These are phyloP conservation scores for Trissolcus brochymenae DNA, from an alignment of 2,888 invertebrate species.

Conservation along the genomic window DNA sequence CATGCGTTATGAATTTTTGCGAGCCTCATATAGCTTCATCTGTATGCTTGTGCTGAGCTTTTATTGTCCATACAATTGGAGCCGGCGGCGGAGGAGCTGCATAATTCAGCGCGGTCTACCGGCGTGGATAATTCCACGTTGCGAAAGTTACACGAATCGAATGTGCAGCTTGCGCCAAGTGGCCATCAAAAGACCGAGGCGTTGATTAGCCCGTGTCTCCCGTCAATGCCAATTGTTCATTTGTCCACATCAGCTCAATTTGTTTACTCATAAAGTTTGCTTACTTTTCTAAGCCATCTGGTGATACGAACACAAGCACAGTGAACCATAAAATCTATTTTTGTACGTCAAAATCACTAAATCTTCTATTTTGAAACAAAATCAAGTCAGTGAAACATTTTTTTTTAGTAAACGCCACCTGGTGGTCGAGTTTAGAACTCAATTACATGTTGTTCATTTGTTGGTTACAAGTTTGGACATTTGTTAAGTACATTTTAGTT, in stretches of 20 bases:
- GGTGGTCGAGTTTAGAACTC: too few species aligned
- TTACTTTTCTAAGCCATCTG: background rate
- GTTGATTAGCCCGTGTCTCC: slow-evolving; percentile 32
- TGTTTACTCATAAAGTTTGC: too few species aligned
- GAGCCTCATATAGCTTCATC: slow-evolving; percentile 38
- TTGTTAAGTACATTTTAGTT: too few species aligned
- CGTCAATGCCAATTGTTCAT: background rate
- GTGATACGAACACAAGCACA: background rate
- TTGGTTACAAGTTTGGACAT: too few species aligned
- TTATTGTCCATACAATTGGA: slow-evolving; percentile 55
- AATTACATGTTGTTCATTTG: background rate
- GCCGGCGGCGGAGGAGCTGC: slow-evolving; percentile 37
- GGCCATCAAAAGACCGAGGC: slow-evolving; percentile 23
- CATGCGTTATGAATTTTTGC: slow-evolving; percentile 52
- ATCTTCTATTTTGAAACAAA: too few species aligned
- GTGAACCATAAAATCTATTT: too few species aligned
- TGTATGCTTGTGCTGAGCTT: slow-evolving; percentile 51
- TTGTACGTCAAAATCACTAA: background rate
- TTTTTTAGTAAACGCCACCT: too few species aligned
- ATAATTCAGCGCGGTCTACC: slow-evolving; percentile 46
- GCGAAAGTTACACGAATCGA: slow-evolving; percentile 53
- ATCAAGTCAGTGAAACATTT: too few species aligned
- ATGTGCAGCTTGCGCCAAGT: slow-evolving; percentile 21
- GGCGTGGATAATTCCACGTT: slow-evolving; percentile 43
- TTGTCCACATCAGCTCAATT: background rate